A percentile compares a stretch with the other conserved stretches of the same genome.
Evolutionary conservation across 2,113 vertebrate genomes (phyloP).

Genomic region (Zosterops lateralis): DNA sequence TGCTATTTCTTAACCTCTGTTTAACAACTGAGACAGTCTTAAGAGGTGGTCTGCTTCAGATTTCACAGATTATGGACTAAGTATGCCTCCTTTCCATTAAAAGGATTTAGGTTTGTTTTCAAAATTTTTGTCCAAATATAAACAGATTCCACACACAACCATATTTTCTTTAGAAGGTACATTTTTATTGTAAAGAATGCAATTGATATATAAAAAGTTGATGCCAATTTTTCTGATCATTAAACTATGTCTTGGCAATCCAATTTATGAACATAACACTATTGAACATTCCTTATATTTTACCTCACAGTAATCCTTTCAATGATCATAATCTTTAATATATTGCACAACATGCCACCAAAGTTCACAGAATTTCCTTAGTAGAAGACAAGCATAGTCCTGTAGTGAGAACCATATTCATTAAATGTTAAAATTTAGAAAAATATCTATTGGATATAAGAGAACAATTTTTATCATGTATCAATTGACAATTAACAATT

Average conservation of each 20-base stretch:
- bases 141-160: fast-evolving
- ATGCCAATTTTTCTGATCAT: neutral
- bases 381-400: neutral
- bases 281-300: neutral
- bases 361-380: neutral
- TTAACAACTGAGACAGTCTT: neutral
- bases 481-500: neutral
- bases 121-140: neutral
- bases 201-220: neutral
- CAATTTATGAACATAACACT: neutral
- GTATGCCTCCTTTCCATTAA: neutral
- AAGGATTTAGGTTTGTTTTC: neutral
- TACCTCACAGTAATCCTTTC: neutral
- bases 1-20: neutral
- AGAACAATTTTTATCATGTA: neutral
- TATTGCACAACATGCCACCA: neutral
- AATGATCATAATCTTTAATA: neutral
- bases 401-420: neutral
- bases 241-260: neutral
- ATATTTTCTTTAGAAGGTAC: neutral
- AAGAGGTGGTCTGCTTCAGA: neutral
- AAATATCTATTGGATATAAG: neutral
- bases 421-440: neutral
- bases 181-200: neutral
- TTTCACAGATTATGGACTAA: neutral